A percentile compares a stretch with the other conserved stretches of the same genome.
phyloP scores from a whole-genome alignment of 2,113 vertebrate genomes.

The Mastomys natalensis region DNA sequence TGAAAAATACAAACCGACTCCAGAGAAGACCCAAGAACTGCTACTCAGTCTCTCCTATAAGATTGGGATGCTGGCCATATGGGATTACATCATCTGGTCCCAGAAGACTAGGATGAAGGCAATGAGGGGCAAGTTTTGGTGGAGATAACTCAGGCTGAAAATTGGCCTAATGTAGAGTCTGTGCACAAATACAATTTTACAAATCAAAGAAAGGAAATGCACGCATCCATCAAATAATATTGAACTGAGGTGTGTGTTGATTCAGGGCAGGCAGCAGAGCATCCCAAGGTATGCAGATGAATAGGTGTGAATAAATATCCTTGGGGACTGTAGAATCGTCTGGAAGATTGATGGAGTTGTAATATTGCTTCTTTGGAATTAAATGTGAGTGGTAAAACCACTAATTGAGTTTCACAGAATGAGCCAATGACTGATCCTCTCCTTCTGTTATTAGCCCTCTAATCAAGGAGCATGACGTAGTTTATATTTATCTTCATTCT shows the following conservation, averaged over 20 bases:
- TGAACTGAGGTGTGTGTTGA: slow-evolving; percentile 20
- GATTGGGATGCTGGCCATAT: neutral
- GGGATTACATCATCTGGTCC: slow-evolving; percentile 3
- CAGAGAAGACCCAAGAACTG: neutral
- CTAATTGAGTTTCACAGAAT: neutral
- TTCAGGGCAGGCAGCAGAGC: neutral
- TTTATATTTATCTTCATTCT: neutral
- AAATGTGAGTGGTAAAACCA: slow-evolving; percentile 23
- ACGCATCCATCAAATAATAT: slow-evolving; percentile 16
- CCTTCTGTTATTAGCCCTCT: neutral
- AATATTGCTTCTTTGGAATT: slow-evolving; percentile 8
- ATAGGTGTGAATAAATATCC: neutral
- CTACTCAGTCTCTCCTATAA: neutral
- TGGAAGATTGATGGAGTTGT: neutral
- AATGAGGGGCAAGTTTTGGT: neutral
- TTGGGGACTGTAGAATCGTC: neutral
- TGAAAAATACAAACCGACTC: neutral
- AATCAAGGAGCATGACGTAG: neutral
- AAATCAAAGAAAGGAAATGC: slow-evolving; percentile 47
- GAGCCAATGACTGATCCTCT: neutral
- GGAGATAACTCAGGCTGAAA: neutral
- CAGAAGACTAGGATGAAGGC: neutral
- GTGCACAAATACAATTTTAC: neutral
- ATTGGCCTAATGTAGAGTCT: neutral
- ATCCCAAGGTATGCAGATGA: neutral